Conservation (phyloP, 53 echinoderm and acorn worm genomes). For the Pentamera pediparva region DNA sequence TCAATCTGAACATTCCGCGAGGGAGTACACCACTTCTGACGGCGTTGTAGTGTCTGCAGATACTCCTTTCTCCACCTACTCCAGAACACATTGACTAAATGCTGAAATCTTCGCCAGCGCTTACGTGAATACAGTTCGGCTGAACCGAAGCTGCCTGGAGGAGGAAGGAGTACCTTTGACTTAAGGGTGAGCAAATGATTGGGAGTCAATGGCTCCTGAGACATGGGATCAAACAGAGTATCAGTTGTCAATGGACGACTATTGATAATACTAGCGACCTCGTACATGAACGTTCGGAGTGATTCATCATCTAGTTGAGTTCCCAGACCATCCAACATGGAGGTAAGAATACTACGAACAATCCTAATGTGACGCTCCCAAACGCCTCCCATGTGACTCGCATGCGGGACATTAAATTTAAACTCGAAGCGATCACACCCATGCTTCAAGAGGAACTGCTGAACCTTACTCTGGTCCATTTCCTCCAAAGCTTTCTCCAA, state of each 20-base stretch:
- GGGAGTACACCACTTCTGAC: conserved; percentile 18
- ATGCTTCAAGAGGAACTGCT: neutral
- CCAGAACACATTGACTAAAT: conserved; percentile 26
- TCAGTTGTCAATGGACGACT: conserved; percentile 33
- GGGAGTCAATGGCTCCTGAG: neutral
- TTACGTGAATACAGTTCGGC: neutral
- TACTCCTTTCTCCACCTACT: conserved; percentile 30
- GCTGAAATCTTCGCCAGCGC: neutral
- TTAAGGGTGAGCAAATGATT: conserved; percentile 1
- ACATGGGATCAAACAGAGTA: conserved; percentile 2
- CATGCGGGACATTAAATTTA: neutral
- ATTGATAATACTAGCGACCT: conserved; percentile 42
- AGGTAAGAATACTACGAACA: conserved; percentile 28
- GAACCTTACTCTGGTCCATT: neutral
- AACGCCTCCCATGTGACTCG: conserved; percentile 66
- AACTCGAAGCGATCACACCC: neutral
- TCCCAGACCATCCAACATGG: conserved; percentile 27
- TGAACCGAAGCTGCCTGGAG: neutral
- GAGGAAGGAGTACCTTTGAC: neutral
- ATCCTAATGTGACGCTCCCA: conserved; percentile 63
- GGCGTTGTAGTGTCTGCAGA: neutral
- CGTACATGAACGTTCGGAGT: conserved; percentile 45
- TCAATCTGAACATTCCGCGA: neutral
- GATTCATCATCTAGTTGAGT: conserved; percentile 44
- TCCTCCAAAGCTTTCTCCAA: neutral